These are phyloP conservation scores for Cyprinodon variegatus DNA, from an alignment of 2,113 vertebrate genomes.

Conservation along the genomic window DNA sequence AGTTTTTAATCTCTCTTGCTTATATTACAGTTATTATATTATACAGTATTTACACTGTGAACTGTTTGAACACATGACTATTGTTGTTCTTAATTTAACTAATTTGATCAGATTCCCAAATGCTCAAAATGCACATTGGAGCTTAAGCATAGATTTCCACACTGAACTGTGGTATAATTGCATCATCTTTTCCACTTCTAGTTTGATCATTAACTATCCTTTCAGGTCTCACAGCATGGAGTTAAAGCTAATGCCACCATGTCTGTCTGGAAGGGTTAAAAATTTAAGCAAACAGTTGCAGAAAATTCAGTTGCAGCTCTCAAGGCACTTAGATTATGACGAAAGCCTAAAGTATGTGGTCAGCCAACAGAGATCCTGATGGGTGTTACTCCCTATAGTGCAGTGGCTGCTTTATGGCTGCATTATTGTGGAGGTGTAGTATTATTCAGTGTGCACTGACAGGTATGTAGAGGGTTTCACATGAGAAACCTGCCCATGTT, in stretches of 20 bases:
- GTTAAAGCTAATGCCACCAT: background rate
- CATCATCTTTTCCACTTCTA: too few species aligned
- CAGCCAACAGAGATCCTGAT: background rate
- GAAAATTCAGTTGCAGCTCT: slow-evolving; percentile 2
- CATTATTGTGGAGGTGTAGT: slow-evolving; percentile 15
- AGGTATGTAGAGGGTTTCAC: background rate
- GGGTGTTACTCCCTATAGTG: background rate
- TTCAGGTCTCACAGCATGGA: background rate
- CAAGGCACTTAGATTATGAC: slow-evolving; percentile 17
- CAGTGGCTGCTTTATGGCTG: background rate
- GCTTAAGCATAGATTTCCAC: too few species aligned
- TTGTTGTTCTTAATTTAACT: too few species aligned
- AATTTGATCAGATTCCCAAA: too few species aligned
- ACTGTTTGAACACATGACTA: too few species aligned
- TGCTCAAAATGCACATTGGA: too few species aligned
- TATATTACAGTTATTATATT: too few species aligned
- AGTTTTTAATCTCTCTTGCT: too few species aligned
- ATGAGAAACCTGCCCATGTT: background rate
- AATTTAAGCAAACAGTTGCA: background rate
- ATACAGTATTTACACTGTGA: too few species aligned
- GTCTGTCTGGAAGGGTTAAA: background rate
- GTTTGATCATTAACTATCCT: background rate
- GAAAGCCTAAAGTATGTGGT: slow-evolving; percentile 34
- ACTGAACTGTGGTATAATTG: too few species aligned
- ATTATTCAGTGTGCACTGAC: slow-evolving; percentile 3